A percentile compares a stretch with the other conserved stretches of the same genome.
Conservation (phyloP, 2,797 vertebrate genomes). For the Tenualosa thibaudeaui region DNA sequence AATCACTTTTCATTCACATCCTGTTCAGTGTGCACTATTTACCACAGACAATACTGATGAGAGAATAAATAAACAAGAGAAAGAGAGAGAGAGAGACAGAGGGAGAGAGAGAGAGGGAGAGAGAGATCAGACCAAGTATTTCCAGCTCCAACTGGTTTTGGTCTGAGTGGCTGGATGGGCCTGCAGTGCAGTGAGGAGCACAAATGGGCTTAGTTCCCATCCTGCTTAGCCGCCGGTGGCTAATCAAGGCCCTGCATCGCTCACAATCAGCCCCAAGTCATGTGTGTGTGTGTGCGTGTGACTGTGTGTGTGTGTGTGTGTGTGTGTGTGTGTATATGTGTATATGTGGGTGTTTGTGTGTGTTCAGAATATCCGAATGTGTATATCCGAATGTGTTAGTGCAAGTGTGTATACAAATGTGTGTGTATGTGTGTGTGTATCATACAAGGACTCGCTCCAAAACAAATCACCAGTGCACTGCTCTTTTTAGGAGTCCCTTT, state of each 20-base stretch:
- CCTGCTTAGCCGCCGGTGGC: neutral
- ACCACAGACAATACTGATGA: neutral
- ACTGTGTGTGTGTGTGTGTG: neutral
- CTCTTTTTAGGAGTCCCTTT: neutral
- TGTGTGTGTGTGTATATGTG: neutral
- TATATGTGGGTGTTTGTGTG: neutral
- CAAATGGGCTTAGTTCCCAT: neutral
- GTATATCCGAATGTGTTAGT: neutral
- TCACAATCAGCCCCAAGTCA: conserved; percentile 24
- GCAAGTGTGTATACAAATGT: neutral
- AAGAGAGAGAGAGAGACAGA: neutral
- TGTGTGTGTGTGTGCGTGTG: conserved; percentile 4
- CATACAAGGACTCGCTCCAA: neutral
- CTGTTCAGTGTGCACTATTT: conserved; percentile 24
- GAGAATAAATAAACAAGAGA: neutral
- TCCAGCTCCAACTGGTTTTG: conserved; percentile 6
- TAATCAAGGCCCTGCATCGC: conserved; percentile 1
- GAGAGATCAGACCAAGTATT: neutral
- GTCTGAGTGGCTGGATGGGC: neutral
- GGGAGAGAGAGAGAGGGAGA: neutral
- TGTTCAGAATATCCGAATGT: neutral
- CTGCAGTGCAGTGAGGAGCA: neutral
- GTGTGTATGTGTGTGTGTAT: neutral
- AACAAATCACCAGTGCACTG: neutral
- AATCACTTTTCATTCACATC: conserved; percentile 29